phyloP scores from a whole-genome alignment of 1,140 invertebrate genomes.

The Anastrepha obliqua region DNA sequence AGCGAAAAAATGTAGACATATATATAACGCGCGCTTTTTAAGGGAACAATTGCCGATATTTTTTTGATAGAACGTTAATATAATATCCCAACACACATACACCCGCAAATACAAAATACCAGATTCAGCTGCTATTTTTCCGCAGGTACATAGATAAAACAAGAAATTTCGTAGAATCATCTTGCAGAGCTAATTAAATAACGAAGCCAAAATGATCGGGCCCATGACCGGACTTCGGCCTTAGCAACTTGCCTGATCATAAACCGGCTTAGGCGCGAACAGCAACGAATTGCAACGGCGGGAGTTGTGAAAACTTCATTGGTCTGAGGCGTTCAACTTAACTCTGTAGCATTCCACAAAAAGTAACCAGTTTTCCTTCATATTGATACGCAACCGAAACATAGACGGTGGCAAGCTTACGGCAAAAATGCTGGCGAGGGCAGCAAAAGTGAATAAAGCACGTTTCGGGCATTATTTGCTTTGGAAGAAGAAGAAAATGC shows the following conservation, averaged over 20 bases:
- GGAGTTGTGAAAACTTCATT: background rate
- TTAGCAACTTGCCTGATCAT: background rate
- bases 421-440: background rate
- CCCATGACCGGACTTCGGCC: background rate
- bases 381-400: background rate
- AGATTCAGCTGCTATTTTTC: too few species aligned
- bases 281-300: background rate
- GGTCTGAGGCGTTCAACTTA: background rate
- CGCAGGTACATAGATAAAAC: too few species aligned
- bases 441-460: background rate
- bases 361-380: background rate
- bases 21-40: too few species aligned
- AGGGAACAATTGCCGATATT: too few species aligned
- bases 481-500: background rate
- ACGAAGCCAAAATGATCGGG: too few species aligned
- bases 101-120: too few species aligned
- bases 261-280: background rate
- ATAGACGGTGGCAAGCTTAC: too few species aligned
- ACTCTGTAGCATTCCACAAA: background rate
- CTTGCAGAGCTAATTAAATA: too few species aligned
- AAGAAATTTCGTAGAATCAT: too few species aligned
- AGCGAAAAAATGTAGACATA: too few species aligned
- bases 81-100: too few species aligned
- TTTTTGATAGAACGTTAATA: too few species aligned
- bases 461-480: background rate